Evolutionary conservation across 2,888 invertebrate genomes (phyloP).

Genomic region (Sisyra nigra): DNA sequence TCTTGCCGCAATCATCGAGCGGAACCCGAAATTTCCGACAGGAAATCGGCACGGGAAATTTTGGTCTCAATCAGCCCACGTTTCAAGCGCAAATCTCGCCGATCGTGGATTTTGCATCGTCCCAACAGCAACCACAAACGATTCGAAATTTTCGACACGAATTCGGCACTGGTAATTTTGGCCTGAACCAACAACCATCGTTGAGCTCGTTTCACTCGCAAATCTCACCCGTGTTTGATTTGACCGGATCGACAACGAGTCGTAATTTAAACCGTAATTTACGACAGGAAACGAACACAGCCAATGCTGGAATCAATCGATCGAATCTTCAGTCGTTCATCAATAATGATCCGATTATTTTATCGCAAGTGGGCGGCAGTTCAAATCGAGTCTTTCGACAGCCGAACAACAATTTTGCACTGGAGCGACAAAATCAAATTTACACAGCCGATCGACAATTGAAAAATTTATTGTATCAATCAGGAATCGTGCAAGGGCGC

Average conservation of each 20-base stretch:
- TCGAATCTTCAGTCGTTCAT: no score
- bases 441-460: slow-evolving; percentile 36
- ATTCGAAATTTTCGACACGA: slow-evolving; percentile 19
- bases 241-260: slow-evolving; percentile 10
- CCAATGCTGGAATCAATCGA: slow-evolving; percentile 10
- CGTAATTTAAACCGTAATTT: slow-evolving; percentile 17
- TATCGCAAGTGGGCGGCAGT: slow-evolving; percentile 5
- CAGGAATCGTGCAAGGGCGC: slow-evolving; percentile 39
- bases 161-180: slow-evolving; percentile 21
- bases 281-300: slow-evolving; percentile 14
- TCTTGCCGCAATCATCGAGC: background rate
- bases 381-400: slow-evolving; percentile 13
- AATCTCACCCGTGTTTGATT: background rate
- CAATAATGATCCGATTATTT: no score
- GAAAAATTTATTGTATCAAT: slow-evolving; percentile 45
- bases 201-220: background rate
- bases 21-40: slow-evolving; percentile 15
- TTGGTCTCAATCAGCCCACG: slow-evolving; percentile 11
- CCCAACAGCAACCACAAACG: background rate
- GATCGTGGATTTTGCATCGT: slow-evolving; percentile 4
- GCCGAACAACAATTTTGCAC: slow-evolving; percentile 8
- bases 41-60: slow-evolving; percentile 23
- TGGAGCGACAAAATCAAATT: slow-evolving; percentile 16
- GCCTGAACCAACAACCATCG: slow-evolving; percentile 7
- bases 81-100: background rate